Percentiles rank a stretch among this genome's conserved stretches.
Evolutionary conservation across 2,888 invertebrate genomes (phyloP).

Genomic region (Mimumesa dahlbomi): DNA sequence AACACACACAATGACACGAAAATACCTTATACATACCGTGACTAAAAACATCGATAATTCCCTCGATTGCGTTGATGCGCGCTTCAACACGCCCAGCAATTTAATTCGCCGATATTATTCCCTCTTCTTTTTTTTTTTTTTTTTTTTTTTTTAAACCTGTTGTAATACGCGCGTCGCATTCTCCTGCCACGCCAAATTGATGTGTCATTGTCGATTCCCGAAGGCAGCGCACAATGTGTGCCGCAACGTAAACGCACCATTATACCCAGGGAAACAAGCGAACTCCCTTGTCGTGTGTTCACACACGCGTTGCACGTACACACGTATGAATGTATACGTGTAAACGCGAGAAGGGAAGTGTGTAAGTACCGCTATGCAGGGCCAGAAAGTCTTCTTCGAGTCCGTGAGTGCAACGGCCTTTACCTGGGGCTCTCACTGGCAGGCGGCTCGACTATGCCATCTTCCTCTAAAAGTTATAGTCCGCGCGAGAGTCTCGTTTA

Average conservation of each 20-base stretch:
- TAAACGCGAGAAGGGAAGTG: constrained; percentile 17
- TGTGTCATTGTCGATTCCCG: constrained; percentile 50
- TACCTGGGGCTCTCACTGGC: constrained; percentile 68
- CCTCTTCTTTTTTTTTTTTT: too few relatives aligned
- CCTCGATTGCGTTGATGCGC: too few relatives aligned
- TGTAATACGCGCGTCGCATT: constrained; percentile 22
- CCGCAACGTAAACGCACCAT: constrained; percentile 36
- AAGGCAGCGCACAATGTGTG: constrained; percentile 17
- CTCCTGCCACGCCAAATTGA: constrained; percentile 40
- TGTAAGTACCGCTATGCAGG: constrained; percentile 72
- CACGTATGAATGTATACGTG: background rate
- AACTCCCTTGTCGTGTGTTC: too few relatives aligned
- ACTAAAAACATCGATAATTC: too few relatives aligned
- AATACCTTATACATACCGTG: too few relatives aligned
- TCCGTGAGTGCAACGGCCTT: constrained; percentile 76
- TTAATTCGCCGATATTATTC: too few relatives aligned
- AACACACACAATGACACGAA: too few relatives aligned
- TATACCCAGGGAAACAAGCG: constrained; percentile 27
- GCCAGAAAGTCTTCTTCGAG: constrained; percentile 63
- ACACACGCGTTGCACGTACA: background rate
- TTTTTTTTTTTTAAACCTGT: too few relatives aligned
- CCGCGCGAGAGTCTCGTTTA: constrained; percentile 48
- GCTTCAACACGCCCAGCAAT: too few relatives aligned
- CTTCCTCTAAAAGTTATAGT: constrained; percentile 55
- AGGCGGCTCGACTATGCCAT: constrained; percentile 33